Base-by-base conservation (phyloP, 2,113 vertebrate genomes). In the Galbula dea region DNA sequence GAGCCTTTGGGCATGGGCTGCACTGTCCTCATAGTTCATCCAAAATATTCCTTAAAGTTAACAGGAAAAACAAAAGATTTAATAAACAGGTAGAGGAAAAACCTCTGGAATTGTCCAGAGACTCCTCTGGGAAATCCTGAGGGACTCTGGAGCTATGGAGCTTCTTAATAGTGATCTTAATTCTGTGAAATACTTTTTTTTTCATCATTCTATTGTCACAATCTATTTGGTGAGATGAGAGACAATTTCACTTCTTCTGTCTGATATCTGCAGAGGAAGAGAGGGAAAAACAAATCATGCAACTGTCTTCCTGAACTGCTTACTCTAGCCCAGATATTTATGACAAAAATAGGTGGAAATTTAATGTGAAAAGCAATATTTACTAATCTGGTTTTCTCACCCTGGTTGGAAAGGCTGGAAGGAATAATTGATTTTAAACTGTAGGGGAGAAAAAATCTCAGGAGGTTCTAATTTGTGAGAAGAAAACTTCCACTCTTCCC, bases 321-420 rank as follows among this genome's bases (percentile, higher is more conserved):
- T 90, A 61, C 14, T 45, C 54, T 19, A 74, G 86, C 75, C 94
- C 88, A 67, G 87, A 76, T 67, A 72, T 67, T 82, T 78, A 37
- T 39, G 52, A 45, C 37, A 67, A 86, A 86, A 93, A 45, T 15
- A 63, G n/a, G 34, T 41, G 90, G 45, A 89, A 86, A 90, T 41
- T 48, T 80, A 34, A 88, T 82, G 34, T 37, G 73, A 93, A 82
- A 93, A 39, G 21, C 49, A 94, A 65, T 88, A 94, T 80, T 87
- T 84, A 45, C 20, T 91, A 59, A 85, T 94, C 88, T 77, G 2
- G 67, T 95, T 93, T 88, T 88, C 77, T 80, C 36, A 55, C 10
- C 5, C 1, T 63, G 37, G 61, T 87, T 91, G 86, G 78, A 86
- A 94, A 81, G 52, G 2, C 7, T 87, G 55, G 21, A 74, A 76